Percentiles rank a stretch among this genome's conserved stretches.
Conservation (phyloP, 2,888 invertebrate genomes). For the Pterostichus niger region DNA sequence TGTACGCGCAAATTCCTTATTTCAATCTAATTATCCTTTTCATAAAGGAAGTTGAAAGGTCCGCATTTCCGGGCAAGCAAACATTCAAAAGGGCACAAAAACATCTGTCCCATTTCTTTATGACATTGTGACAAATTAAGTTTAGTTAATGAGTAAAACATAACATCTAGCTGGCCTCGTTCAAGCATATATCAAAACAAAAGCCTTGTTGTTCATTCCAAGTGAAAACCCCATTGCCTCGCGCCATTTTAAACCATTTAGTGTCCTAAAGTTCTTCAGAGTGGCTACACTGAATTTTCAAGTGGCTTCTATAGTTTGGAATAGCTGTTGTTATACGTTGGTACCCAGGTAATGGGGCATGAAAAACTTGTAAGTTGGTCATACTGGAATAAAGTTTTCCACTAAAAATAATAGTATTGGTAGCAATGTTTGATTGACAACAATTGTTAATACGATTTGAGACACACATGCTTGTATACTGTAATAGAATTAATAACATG, state of each 20-base stretch:
- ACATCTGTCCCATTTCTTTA: conserved; percentile 33
- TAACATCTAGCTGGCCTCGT: conserved; percentile 1
- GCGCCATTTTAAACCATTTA: conserved; percentile 11
- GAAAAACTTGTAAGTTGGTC: conserved; percentile 5
- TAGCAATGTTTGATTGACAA: too few relatives aligned
- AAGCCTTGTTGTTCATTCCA: background rate
- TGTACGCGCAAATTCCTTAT: too few relatives aligned
- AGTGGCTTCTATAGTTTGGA: conserved; percentile 15
- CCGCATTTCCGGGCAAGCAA: background rate
- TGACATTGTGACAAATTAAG: conserved; percentile 52
- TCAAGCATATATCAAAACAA: conserved; percentile 5
- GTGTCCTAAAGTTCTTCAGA: background rate
- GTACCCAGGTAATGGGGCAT: background rate
- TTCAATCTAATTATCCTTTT: too few relatives aligned
- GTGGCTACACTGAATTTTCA: conserved; percentile 28
- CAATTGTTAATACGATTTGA: too few relatives aligned
- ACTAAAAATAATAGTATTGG: too few relatives aligned
- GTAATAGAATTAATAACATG: too few relatives aligned
- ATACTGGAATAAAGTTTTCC: background rate
- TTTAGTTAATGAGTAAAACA: conserved; percentile 43
- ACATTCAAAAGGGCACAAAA: conserved; percentile 27
- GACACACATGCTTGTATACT: too few relatives aligned
- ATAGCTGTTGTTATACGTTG: background rate
- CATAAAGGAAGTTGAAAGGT: background rate
- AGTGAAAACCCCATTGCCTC: background rate